Base-by-base conservation (phyloP, 2,113 vertebrate genomes). In the Cercopithecus mona region DNA sequence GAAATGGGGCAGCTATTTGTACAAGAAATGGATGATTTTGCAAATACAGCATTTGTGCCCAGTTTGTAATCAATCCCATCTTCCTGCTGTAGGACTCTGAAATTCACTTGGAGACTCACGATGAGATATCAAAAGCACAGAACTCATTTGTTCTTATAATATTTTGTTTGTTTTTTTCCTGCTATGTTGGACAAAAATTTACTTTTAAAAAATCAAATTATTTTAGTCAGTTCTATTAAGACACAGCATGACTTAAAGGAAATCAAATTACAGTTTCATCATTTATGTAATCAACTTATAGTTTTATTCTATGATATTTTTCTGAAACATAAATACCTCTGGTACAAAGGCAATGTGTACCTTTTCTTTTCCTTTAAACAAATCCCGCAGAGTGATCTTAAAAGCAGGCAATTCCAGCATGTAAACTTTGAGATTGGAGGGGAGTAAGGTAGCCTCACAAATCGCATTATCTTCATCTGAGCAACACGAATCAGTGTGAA, bases 191-290 rank as follows among this genome's bases (percentile, higher is more conserved):
- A 57, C 20, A 93, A 80, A 92, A 93, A 45, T n/a, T 88, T 59
- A 30, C 22, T 83, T 85, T 94, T 9, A 43, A 81, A 96, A 85
- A 93, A 94, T 97, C 16, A 83, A 89, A 91, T 96, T 88, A 82
- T 75, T 93, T 73, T 48, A 82, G 59, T 76, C 25, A 52, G 43
- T 83, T 96, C 48, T 92, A 57, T 95, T 83, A 94, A 84, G 43
- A 75, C 8, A 25, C 50, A 84, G 43, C 70, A 66, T 90, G 94
- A 94, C 45, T 95, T 93, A 80, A 86, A 90, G 66, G 38, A 91
- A 95, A 95, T 89, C 35, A 66, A 89, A 91, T 97, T 94, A 82
- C 0, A 66, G 38, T 81, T 90, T 52, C 20, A 61, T 93, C 27
- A 81, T 55, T 90, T 78, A 90, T 94, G 18, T 90, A 87, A 93